phyloP scores from a whole-genome alignment of 2,888 invertebrate genomes.

The Coelopa pilipes region DNA sequence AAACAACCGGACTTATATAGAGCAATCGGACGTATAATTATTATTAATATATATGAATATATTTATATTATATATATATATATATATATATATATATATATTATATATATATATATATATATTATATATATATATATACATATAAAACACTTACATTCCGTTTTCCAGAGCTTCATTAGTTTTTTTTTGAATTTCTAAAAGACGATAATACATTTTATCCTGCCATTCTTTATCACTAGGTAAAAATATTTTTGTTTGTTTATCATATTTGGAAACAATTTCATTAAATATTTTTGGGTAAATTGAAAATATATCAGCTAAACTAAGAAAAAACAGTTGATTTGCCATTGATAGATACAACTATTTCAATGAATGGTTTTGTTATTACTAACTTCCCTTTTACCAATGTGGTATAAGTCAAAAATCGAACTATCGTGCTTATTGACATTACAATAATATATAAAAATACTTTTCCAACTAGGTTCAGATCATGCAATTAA shows the following conservation, averaged over 20 bases:
- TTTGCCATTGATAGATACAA: constrained; percentile 52
- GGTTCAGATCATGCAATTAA: no score
- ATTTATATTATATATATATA: no score
- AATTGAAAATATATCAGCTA: constrained; percentile 72
- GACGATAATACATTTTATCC: constrained; percentile 69
- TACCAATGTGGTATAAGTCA: no score
- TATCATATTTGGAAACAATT: constrained; percentile 68
- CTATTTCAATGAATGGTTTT: constrained; percentile 3
- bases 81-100: no score
- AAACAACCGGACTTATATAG: no score
- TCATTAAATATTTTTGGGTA: constrained; percentile 75
- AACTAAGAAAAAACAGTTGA: constrained; percentile 63
- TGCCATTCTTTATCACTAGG: constrained; percentile 72
- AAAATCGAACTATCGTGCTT: no score
- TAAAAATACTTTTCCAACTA: no score
- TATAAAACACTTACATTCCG: constrained; percentile 52
- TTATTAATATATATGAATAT: no score
- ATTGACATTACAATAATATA: no score
- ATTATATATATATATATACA: not conserved
- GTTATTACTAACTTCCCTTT: no score
- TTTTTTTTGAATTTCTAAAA: constrained; percentile 70
- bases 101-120: no score
- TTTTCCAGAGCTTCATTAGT: constrained; percentile 63
- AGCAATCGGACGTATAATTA: no score
- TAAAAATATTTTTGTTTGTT: constrained; percentile 61